These are phyloP conservation scores for Malurus splendens DNA, from an alignment of 2,797 vertebrate species.

Conservation along the genomic window DNA sequence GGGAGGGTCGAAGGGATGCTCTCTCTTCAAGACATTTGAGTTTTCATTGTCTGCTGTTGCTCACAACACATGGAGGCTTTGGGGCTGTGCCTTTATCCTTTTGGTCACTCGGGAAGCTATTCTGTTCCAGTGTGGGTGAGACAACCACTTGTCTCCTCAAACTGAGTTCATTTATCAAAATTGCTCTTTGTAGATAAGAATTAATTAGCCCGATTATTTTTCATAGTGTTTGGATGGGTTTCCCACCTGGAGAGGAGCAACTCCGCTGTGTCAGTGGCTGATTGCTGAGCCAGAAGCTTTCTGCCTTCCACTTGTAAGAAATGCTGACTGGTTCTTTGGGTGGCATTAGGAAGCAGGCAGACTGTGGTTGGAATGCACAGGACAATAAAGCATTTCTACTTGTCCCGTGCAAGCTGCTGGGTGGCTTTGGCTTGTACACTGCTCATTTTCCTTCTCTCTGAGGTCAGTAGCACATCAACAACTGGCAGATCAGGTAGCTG, in stretches of 20 bases:
- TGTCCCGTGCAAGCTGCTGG: slow-evolving; percentile 21
- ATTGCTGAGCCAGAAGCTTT: slow-evolving; percentile 84
- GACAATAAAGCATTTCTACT: slow-evolving; percentile 62
- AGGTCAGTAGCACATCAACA: accelerated
- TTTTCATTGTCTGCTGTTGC: neutral
- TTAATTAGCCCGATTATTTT: slow-evolving; percentile 98
- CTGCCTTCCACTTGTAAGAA: neutral
- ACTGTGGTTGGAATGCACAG: slow-evolving; percentile 53
- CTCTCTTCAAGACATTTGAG: neutral
- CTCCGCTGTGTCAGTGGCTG: slow-evolving; percentile 92
- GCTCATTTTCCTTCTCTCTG: neutral
- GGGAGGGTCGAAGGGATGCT: neutral
- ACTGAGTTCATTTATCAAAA: slow-evolving; percentile 85
- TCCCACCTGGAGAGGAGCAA: slow-evolving; percentile 93
- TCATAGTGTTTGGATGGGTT: slow-evolving; percentile 87
- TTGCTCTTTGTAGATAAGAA: slow-evolving; percentile 97
- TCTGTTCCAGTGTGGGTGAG: accelerated
- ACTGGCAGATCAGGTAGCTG: neutral
- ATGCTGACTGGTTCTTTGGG: neutral
- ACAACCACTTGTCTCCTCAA: accelerated
- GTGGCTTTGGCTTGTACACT: neutral
- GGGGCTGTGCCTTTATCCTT: neutral
- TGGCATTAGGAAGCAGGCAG: slow-evolving; percentile 61
- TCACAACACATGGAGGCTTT: neutral
- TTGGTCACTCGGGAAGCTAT: neutral